phyloP scores from a whole-genome alignment of 2,797 vertebrate species.

The Cossypha polioptera region DNA sequence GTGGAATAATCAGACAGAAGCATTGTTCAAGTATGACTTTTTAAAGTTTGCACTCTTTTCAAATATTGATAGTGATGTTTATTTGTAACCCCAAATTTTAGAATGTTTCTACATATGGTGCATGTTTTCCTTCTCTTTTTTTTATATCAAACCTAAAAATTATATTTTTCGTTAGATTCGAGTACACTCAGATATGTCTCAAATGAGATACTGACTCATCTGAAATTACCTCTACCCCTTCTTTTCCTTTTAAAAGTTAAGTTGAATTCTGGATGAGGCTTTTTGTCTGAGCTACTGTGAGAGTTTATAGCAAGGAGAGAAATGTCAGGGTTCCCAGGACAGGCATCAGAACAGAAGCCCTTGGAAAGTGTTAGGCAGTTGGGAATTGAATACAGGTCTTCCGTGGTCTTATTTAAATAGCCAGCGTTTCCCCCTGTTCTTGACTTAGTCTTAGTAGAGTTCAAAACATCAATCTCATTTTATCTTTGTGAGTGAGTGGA shows the following conservation, averaged over 20 bases:
- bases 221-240: not conserved
- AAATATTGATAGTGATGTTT: not conserved
- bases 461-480: not conserved
- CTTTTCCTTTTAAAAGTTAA: not conserved
- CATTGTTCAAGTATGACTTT: not conserved
- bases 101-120: not conserved
- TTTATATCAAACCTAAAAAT: not conserved
- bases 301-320: not conserved
- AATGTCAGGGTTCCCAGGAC: not conserved
- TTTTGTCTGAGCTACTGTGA: not conserved
- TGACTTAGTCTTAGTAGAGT: not conserved
- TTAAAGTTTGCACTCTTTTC: not conserved
- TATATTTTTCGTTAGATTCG: not conserved
- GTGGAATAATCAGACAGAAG: not conserved
- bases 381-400: not conserved
- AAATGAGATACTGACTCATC: not conserved
- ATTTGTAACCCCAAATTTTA: not conserved
- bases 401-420: not conserved
- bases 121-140: not conserved
- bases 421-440: not conserved
- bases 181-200: not conserved
- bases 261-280: not conserved
- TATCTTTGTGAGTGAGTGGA: not conserved
- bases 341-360: not conserved
- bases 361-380: not conserved